A percentile compares a stretch with the other conserved stretches of the same genome.
phyloP scores from a whole-genome alignment of 2,797 vertebrate species.

The Neoniphon sammara region DNA sequence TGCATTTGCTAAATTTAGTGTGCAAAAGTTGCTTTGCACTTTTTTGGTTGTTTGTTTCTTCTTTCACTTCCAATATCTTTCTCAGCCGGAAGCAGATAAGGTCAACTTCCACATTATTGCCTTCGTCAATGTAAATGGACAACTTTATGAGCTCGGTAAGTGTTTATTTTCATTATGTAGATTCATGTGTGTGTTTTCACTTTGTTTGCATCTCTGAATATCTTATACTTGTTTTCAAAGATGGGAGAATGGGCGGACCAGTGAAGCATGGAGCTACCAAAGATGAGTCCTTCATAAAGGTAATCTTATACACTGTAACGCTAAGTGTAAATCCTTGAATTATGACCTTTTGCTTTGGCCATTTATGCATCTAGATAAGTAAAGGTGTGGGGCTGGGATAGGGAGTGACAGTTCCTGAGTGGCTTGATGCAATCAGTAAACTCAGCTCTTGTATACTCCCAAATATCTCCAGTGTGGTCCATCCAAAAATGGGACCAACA shows the following conservation, averaged over 20 bases:
- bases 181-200: background rate
- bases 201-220: background rate
- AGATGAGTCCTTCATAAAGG: conserved; percentile 87
- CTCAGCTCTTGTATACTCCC: background rate
- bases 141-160: conserved; percentile 94
- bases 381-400: conserved; percentile 17
- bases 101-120: conserved; percentile 96
- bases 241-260: conserved; percentile 91
- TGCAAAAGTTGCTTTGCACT: background rate
- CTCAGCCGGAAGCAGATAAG: conserved; percentile 89
- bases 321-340: background rate
- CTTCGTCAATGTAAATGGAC: conserved; percentile 89
- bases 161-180: background rate
- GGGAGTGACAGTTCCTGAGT: background rate
- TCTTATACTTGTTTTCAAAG: conserved; percentile 71
- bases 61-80: conserved; percentile 8
- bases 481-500: background rate
- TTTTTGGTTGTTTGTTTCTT: background rate
- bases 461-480: background rate
- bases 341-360: background rate
- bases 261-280: conserved; percentile 90
- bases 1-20: background rate
- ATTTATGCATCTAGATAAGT: conserved; percentile 3
- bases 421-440: conserved; percentile 29
- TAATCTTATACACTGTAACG: conserved; percentile 58